Evolutionary conservation across 2,797 vertebrate species (phyloP), one percentile per base, ranked within the genome.

Genomic region (Rhinophrynus dorsalis): DNA sequence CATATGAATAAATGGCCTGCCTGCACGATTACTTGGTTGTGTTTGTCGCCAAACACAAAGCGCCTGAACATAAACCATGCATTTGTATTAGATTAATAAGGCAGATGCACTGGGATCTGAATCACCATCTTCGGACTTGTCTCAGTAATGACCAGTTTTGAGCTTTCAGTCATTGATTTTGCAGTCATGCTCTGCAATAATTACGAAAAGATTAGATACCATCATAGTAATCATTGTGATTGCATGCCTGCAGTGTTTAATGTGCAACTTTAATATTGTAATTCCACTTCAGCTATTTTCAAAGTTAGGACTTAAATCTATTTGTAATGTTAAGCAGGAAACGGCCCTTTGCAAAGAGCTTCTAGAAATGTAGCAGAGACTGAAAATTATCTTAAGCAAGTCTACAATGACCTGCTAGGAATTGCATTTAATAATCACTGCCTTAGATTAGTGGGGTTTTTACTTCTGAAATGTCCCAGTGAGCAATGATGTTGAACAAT

Each of bases 131-230:
- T 73, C 17, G 26, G 55, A 56, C 44, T 66, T 27, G 61, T 52
- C 62, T 26, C 54, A 40, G 50, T 73, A 73, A 73, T 73, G 69
- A 63, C 69, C 69, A 66, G 62, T 52, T 73, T 50, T 8, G 61
- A 73, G 55, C 60, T 66, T 30, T 62, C 69, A 45, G 62, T 73
- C 69, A 73, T 73, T 73, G 69, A 73, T 73, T 73, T 73, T 73
- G 69, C 69, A 73, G 69, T 73, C 69, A 73, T 73, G 61, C 69
- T 73, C 69, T 59, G 62, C 69, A 66, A 66, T 73, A 73, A 73
- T 73, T 73, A 73, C 64, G 62, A 66, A 73, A 66, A 73, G 69
- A 73, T 73, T 73, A 73, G 69, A 73, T 73, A 55, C 69, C 69
- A 73, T 73, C 69, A 44, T 58, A 59, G 69, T 66, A 73, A 73